phyloP scores from a whole-genome alignment of 2,797 vertebrate species.

The Meda fulgida region DNA sequence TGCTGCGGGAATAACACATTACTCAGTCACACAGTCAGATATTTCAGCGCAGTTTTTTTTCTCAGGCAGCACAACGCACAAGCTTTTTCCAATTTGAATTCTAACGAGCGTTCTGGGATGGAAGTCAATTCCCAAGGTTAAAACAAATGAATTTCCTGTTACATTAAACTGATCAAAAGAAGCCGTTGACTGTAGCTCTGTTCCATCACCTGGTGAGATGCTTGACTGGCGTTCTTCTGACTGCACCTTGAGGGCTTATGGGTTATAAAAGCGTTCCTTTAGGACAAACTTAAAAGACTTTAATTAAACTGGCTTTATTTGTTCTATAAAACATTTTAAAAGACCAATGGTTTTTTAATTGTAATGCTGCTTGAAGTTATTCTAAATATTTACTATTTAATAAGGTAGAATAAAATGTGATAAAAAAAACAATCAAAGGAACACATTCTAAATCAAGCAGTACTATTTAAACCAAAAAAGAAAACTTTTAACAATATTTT shows the following conservation, averaged over 20 bases:
- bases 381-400: not conserved
- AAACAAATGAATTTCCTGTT: conserved; percentile 18
- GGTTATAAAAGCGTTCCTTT: not conserved
- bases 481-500: not conserved
- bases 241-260: not conserved
- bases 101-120: conserved; percentile 19
- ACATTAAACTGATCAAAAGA: conserved; percentile 24
- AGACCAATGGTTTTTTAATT: too few species aligned
- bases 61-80: not conserved
- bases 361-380: not conserved
- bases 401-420: not conserved
- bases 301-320: not conserved
- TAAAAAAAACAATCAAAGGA: not conserved
- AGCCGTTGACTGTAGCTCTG: not conserved
- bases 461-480: not conserved
- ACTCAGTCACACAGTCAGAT: conserved; percentile 62
- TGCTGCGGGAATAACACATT: conserved; percentile 70
- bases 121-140: conserved; percentile 34
- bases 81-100: conserved; percentile 10
- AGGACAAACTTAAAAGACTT: not conserved
- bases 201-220: not conserved
- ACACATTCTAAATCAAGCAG: not conserved
- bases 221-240: not conserved
- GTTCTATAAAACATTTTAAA: conserved; percentile 8
- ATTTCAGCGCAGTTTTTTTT: conserved; percentile 39